A percentile compares a stretch with the other conserved stretches of the same genome.
Evolutionary conservation across 2,797 vertebrate species (phyloP).

Genomic region (Rhinatrema bivittatum): DNA sequence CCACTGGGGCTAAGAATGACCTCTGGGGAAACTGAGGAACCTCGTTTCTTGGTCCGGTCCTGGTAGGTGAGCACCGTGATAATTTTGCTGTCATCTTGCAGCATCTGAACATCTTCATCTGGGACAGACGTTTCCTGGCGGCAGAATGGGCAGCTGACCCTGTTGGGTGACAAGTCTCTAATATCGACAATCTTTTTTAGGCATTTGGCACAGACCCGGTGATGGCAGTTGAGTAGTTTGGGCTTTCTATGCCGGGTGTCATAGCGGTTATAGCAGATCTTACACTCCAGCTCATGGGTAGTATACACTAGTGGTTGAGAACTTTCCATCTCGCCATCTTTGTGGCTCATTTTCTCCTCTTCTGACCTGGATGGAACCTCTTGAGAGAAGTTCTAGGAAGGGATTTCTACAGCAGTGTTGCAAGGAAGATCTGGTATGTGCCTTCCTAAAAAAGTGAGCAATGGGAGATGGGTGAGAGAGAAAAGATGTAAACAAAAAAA

Average conservation of each 20-base stretch:
- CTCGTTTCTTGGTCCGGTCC: constrained; percentile 43
- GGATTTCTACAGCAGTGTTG: too few species aligned
- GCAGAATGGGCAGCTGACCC: constrained; percentile 80
- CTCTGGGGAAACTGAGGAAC: constrained; percentile 39
- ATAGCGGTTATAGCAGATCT: constrained; percentile 78
- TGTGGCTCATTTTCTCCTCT: constrained; percentile 17
- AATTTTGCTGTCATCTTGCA: constrained; percentile 70
- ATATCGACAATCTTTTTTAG: constrained; percentile 70
- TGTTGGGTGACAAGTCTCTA: constrained; percentile 50
- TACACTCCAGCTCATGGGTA: constrained; percentile 72
- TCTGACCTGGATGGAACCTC: background rate
- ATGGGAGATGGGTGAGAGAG: too few species aligned
- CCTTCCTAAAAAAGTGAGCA: too few species aligned
- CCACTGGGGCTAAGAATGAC: constrained; percentile 69
- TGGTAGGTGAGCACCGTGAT: constrained; percentile 61
- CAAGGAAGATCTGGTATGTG: too few species aligned
- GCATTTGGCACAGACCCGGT: constrained; percentile 73
- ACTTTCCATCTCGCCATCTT: rapidly evolving
- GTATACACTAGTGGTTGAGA: constrained; percentile 37
- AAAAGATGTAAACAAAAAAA: too few species aligned
- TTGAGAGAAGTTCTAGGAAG: too few species aligned
- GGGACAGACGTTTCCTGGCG: constrained; percentile 69
- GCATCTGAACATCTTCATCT: constrained; percentile 63
- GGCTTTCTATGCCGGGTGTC: constrained; percentile 62
- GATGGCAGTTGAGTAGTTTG: constrained; percentile 70